Evolutionary conservation across 2,797 vertebrate genomes (phyloP).

Genomic region (Mallotus villosus): DNA sequence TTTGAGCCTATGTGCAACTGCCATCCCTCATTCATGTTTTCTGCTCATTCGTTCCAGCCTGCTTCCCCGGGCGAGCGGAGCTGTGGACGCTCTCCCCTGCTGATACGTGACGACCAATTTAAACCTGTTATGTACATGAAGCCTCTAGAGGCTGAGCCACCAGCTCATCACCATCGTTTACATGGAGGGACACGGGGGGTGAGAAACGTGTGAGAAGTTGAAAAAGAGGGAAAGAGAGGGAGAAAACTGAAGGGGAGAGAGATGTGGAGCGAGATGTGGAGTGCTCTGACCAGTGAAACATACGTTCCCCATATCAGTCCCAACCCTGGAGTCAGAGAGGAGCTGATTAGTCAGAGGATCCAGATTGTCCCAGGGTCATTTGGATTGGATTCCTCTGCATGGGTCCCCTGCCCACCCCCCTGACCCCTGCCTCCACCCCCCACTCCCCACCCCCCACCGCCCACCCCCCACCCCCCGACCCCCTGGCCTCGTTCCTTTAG

Average conservation of each 20-base stretch:
- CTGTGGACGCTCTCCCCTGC: conserved; percentile 45
- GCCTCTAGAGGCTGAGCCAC: conserved; percentile 66
- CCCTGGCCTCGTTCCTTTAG: conserved; percentile 80
- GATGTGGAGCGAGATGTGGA: conserved; percentile 1
- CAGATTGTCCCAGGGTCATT: conserved; percentile 86
- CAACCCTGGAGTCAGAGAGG: conserved; percentile 83
- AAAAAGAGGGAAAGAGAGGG: conserved; percentile 59
- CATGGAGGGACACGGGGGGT: conserved; percentile 59
- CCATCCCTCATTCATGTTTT: conserved; percentile 1
- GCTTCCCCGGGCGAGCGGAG: conserved; percentile 33
- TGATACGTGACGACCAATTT: conserved; percentile 58
- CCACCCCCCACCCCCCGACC: conserved; percentile 53
- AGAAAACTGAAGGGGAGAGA: conserved; percentile 36
- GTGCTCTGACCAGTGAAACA: conserved; percentile 63
- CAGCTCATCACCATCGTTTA: conserved; percentile 63
- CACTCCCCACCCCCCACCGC: conserved; percentile 50
- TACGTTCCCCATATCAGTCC: conserved; percentile 99
- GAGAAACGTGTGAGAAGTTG: conserved; percentile 60
- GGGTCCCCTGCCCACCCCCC: conserved; percentile 58
- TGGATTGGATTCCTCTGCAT: conserved; percentile 61
- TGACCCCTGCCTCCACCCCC: conserved; percentile 63
- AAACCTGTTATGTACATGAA: conserved; percentile 76
- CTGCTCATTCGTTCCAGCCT: conserved; percentile 17
- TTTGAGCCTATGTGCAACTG: conserved; percentile 4
- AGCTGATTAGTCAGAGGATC: conserved; percentile 82